phyloP scores from a whole-genome alignment of 2,888 invertebrate genomes.

The Plebejus argus region DNA sequence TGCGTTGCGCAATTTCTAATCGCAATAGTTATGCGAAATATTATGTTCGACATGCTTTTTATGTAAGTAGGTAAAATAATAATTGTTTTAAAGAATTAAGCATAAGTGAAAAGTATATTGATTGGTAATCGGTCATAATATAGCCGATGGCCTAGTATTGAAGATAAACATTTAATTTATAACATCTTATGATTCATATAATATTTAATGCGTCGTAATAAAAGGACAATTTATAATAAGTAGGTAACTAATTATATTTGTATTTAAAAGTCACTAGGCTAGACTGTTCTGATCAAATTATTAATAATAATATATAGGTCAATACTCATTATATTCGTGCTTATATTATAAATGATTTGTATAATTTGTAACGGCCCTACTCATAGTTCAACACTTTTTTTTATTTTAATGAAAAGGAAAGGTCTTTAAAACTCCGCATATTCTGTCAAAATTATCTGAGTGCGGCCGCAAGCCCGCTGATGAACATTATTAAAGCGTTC shows the following conservation, averaged over 20 bases:
- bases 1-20: no score
- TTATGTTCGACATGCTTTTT: neutral
- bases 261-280: neutral
- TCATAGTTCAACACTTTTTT: no score
- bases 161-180: neutral
- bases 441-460: no score
- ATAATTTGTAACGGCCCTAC: neutral
- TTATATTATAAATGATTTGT: neutral
- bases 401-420: no score
- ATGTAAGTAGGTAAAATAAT: neutral
- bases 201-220: slow-evolving; percentile 2
- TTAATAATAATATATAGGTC: neutral
- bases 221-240: neutral
- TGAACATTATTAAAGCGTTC: no score
- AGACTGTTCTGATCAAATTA: no score
- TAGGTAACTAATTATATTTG: neutral
- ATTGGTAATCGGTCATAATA: neutral
- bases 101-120: neutral
- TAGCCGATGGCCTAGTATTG: neutral
- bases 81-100: neutral
- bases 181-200: neutral
- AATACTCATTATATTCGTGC: neutral
- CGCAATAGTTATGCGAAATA: neutral
- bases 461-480: no score
- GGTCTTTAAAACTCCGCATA: no score